Base-by-base conservation (phyloP, 2,113 vertebrate genomes). In the Typhlomys cinereus region DNA sequence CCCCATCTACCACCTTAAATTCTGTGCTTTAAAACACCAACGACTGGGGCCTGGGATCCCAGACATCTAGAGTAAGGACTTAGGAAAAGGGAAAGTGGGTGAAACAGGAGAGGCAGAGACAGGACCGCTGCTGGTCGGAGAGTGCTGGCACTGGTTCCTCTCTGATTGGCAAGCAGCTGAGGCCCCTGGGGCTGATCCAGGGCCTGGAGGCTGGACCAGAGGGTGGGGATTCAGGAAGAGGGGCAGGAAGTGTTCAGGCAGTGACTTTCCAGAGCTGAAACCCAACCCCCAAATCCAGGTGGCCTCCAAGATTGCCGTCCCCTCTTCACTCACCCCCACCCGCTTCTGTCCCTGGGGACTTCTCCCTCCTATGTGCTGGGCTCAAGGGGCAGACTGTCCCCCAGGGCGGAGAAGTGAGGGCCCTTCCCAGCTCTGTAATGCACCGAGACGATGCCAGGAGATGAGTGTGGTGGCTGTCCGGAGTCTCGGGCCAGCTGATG, bases 361-460 rank as follows among this genome's bases (percentile, higher is more conserved):
- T 41, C 41, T 89, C 66, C 64, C 87, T 89, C 79, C 1, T 34
- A 44, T 88, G 54, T 81, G 89, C 54, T 34, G 81, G 44, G 44
- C 84, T 79, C 70, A 70, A 70, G 78, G 78, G 41, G 64, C n/a
- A 21, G 66, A 59, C 86, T 84, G 61, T 76, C 75, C 89, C 83
- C 66, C n/a, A 59, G 83, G 86, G 80, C 34, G 1, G 80, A 46
- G 79, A 91, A 52, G 23, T 20, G 23, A 70, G 62, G 87, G 64
- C 84, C 75, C 9, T 50, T 91, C 57, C 81, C 48, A 31, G n/a
- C 41, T 86, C 52, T 17, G 39, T 69, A 85, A 92, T 70, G 91
- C 90, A 39, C 54, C 34, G 73, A 64, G 50, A 83, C 73, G 83
- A 79, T 73, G 88, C 95, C 79, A 75, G 85, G 75, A 92, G 86